These are phyloP conservation scores for Propsilocerus akamusi DNA, from an alignment of 1,140 invertebrate species.

Conservation along the genomic window DNA sequence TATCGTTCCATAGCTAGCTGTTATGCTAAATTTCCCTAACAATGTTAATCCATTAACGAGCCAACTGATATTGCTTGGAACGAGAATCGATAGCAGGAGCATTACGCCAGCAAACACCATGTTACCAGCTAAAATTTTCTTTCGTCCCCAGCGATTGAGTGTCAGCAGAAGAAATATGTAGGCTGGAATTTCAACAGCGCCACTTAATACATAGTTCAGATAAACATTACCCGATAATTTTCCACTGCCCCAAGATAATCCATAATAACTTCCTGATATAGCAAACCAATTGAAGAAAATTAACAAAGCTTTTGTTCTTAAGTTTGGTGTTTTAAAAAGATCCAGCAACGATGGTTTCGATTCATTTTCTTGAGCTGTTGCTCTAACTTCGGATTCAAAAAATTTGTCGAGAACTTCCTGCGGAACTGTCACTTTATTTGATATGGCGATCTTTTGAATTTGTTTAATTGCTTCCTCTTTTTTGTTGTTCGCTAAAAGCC, in stretches of 20 bases:
- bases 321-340: conserved; percentile 47
- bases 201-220: conserved; percentile 56
- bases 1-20: conserved; percentile 58
- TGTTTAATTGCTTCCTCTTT: conserved; percentile 46
- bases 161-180: conserved; percentile 50
- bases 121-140: conserved; percentile 42
- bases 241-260: conserved; percentile 58
- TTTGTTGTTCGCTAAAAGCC: conserved; percentile 59
- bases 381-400: conserved; percentile 26
- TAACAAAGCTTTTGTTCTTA: conserved; percentile 48
- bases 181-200: conserved; percentile 56
- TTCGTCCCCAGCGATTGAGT: conserved; percentile 51
- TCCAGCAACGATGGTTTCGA: conserved; percentile 39
- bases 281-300: conserved; percentile 69
- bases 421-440: conserved; percentile 39
- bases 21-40: conserved; percentile 66
- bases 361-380: conserved; percentile 17
- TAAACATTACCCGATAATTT: conserved; percentile 53
- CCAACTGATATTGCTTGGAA: conserved; percentile 35
- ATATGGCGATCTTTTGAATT: conserved; percentile 44
- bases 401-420: conserved; percentile 32
- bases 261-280: conserved; percentile 63
- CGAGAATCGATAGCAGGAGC: conserved; percentile 34
- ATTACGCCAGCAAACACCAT: conserved; percentile 47
- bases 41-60: conserved; percentile 49